Percentiles rank a stretch among this genome's conserved stretches.
Conservation (phyloP, 2,888 invertebrate species). For the Tenodera sinensis region DNA sequence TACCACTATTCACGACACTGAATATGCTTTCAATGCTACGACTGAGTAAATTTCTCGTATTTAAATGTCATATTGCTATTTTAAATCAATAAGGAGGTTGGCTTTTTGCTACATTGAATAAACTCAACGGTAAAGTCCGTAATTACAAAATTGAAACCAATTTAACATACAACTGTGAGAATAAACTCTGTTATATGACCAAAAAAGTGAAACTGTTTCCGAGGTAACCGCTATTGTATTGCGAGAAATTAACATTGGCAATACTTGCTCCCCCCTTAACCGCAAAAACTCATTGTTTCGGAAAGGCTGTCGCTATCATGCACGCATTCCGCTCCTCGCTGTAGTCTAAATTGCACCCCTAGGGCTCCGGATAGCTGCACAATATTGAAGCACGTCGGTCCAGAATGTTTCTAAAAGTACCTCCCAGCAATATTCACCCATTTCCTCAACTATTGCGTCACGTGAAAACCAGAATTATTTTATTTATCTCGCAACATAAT, state of each 20-base stretch:
- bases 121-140: too few relatives aligned
- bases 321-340: too few relatives aligned
- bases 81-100: too few relatives aligned
- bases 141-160: neutral
- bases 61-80: too few relatives aligned
- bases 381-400: neutral
- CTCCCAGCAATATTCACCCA: neutral
- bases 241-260: neutral
- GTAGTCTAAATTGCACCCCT: neutral
- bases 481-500: too few relatives aligned
- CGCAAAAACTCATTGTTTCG: neutral
- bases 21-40: too few relatives aligned
- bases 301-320: neutral
- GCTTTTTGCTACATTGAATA: too few relatives aligned
- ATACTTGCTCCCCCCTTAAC: neutral
- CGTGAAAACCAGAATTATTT: too few relatives aligned
- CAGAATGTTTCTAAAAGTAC: neutral
- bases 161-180: neutral
- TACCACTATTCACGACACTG: too few relatives aligned
- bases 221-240: neutral
- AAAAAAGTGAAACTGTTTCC: neutral
- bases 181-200: neutral
- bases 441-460: neutral
- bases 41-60: too few relatives aligned
- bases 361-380: neutral